Conservation (phyloP, 2,797 vertebrate genomes). For the Meriones psammophilus region DNA sequence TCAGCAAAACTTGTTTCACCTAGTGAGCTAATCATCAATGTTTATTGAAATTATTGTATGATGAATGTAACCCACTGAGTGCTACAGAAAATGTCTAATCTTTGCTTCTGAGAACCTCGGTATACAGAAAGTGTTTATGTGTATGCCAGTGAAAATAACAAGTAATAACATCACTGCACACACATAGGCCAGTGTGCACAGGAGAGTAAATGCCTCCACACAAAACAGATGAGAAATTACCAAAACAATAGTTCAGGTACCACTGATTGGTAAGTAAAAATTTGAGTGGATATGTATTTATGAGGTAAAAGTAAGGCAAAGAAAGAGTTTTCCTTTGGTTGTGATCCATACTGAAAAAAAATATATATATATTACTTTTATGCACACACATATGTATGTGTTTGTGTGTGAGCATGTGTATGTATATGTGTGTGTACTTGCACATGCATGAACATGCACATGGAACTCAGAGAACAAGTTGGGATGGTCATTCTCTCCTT, state of each 20-base stretch:
- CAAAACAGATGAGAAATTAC: neutral
- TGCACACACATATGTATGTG: neutral
- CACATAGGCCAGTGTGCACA: neutral
- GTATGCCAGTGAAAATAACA: neutral
- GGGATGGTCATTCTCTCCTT: no score
- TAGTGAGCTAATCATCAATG: neutral
- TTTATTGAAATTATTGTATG: neutral
- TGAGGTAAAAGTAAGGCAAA: neutral
- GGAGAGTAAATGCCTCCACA: neutral
- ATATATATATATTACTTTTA: neutral
- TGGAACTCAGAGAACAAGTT: neutral
- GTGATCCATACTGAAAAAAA: neutral
- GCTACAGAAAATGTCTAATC: neutral
- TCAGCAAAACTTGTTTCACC: neutral
- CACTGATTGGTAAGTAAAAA: conserved; percentile 16
- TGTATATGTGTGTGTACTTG: neutral
- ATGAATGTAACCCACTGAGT: neutral
- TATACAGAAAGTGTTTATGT: neutral
- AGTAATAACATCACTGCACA: neutral
- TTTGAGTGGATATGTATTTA: neutral
- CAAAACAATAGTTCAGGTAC: neutral
- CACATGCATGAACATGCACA: neutral
- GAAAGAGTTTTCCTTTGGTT: neutral
- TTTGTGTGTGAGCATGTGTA: neutral
- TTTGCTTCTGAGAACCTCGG: conserved; percentile 7